Conservation (phyloP, 2,888 invertebrate genomes). For the Embidobia sp. region DNA sequence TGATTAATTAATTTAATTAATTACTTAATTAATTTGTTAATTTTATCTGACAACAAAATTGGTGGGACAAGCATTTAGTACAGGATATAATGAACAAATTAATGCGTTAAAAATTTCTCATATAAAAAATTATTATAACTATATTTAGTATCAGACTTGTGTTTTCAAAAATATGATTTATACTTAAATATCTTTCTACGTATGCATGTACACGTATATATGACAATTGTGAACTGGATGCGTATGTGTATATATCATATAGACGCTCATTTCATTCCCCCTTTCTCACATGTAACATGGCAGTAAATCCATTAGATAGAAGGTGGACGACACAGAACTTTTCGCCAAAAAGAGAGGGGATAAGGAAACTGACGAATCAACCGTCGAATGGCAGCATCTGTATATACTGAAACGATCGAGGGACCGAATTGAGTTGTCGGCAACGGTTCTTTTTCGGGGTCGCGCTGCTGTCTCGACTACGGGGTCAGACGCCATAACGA, state of each 20-base stretch:
- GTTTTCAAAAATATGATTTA: too few relatives aligned
- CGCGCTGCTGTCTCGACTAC: constrained; percentile 56
- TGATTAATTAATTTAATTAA: too few relatives aligned
- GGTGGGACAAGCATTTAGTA: too few relatives aligned
- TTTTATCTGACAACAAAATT: too few relatives aligned
- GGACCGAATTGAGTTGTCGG: constrained; percentile 65
- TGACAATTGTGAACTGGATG: too few relatives aligned
- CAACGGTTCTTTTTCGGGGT: constrained; percentile 58
- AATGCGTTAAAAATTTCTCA: too few relatives aligned
- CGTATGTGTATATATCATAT: constrained; percentile 68
- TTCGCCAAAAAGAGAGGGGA: constrained; percentile 32
- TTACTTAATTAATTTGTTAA: too few relatives aligned
- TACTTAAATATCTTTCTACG: too few relatives aligned
- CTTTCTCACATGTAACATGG: constrained; percentile 66
- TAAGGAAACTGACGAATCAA: constrained; percentile 60
- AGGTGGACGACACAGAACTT: constrained; percentile 67
- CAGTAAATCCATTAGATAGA: constrained; percentile 78
- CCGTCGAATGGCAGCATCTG: constrained; percentile 52
- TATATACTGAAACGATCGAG: constrained; percentile 24
- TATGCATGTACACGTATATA: too few relatives aligned
- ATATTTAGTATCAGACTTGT: too few relatives aligned
- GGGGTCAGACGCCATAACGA: constrained; percentile 65
- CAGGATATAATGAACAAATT: too few relatives aligned
- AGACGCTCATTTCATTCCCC: constrained; percentile 74
- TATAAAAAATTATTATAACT: too few relatives aligned